Base-by-base conservation (phyloP, 2,797 vertebrate genomes). In the Melanotaenia boesemani region DNA sequence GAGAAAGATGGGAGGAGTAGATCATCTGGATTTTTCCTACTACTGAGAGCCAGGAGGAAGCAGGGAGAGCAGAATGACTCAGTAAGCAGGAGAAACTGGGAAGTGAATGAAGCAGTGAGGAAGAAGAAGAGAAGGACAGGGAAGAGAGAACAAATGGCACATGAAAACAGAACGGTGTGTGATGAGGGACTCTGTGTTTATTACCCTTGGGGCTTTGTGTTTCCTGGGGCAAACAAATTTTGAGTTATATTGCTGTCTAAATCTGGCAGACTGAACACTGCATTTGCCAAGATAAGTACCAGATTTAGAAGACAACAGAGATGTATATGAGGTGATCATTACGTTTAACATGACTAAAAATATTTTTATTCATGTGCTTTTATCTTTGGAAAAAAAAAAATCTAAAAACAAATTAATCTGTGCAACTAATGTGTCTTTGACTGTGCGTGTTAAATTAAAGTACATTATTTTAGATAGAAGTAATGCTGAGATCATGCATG, bases 11-110 rank as follows among this genome's bases (percentile, higher is more conserved):
- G 72, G 54, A 77, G 67, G 69, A 20, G n/a, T 67, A 81, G 57
- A 87, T 90, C 78, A 81, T 80, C 73, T 73, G 67, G 54, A 65
- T 80, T 85, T 80, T 75, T 59, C 32, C 65, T 59, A 22, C 66
- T 24, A 22, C 74, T 55, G 62, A 77, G 60, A 76, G 73, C 63
- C 52, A 36, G 72, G 32, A 67, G 72, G 70, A 82, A 74, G 77
- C 61, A 75, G 59, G 80, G 72, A 57, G 26, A 54, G 69, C 37
- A 61, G 74, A 67, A 58, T 15, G 66, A 85, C 55, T 60, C 60
- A 50, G 67, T 39, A 68, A 80, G 67, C 72, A 37, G 48, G 75
- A 65, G 55, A 76, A 69, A 66, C 70, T 70, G 75, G 73, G 62
- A 77, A 63, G 36, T 46, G 64, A 81, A 67, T 3, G 37, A 72